Conservation (phyloP, 2,797 vertebrate species). For the Clamator glandarius region DNA sequence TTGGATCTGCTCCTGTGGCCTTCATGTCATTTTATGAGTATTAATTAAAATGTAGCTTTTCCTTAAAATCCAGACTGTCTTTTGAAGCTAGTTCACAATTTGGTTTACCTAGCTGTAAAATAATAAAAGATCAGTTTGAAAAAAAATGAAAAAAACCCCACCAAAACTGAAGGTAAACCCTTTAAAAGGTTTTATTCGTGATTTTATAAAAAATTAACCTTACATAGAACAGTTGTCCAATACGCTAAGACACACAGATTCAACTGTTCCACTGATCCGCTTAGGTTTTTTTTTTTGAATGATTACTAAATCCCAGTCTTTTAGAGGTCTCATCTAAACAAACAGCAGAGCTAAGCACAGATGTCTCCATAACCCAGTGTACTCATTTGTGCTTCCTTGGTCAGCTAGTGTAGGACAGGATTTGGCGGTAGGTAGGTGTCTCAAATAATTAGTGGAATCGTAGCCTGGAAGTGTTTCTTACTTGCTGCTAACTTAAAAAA, state of each 20-base stretch:
- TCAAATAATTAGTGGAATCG: neutral
- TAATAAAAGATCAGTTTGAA: neutral
- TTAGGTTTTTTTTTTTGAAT: neutral
- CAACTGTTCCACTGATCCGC: neutral
- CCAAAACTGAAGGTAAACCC: neutral
- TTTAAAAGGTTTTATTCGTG: neutral
- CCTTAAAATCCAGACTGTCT: neutral
- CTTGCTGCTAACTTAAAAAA: neutral
- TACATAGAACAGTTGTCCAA: neutral
- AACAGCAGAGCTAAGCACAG: neutral
- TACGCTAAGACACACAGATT: neutral
- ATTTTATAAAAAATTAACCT: neutral
- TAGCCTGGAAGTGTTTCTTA: neutral
- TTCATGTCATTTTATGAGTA: neutral
- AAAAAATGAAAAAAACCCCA: neutral
- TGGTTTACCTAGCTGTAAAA: neutral
- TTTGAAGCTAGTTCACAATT: neutral
- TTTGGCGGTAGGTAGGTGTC: neutral
- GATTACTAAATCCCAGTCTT: neutral
- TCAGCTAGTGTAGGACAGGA: neutral
- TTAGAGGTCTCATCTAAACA: neutral
- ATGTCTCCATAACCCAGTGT: fast-evolving
- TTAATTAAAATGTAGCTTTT: neutral
- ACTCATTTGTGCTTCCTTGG: neutral
- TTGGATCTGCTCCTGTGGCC: neutral